phyloP scores from a whole-genome alignment of 2,113 vertebrate species.

The Scomber colias region DNA sequence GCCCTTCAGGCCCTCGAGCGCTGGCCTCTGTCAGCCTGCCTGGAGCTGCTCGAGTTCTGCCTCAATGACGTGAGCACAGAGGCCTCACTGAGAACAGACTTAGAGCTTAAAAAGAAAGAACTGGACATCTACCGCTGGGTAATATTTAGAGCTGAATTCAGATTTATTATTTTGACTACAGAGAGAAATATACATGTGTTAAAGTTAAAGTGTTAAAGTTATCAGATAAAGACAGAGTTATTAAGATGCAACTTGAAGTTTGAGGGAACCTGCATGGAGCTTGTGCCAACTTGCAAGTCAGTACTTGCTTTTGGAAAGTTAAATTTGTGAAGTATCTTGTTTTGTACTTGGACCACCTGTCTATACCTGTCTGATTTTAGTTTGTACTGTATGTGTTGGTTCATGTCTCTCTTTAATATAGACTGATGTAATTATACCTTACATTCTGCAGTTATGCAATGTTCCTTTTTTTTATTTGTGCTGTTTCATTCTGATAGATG shows the following conservation, averaged over 20 bases:
- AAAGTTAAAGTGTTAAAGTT: neutral
- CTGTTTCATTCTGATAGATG: slow-evolving; percentile 83
- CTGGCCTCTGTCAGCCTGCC: slow-evolving; percentile 90
- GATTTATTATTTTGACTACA: neutral
- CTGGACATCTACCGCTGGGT: slow-evolving; percentile 92
- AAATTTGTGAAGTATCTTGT: neutral
- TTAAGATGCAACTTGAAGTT: neutral
- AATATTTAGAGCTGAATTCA: slow-evolving; percentile 20
- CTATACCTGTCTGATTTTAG: neutral
- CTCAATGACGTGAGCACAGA: slow-evolving; percentile 84
- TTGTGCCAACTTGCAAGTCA: slow-evolving; percentile 2
- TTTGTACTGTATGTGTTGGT: neutral
- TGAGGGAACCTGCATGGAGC: neutral
- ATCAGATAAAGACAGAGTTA: neutral
- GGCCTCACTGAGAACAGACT: slow-evolving; percentile 77
- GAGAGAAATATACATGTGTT: neutral
- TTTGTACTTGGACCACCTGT: neutral
- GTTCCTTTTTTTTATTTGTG: neutral
- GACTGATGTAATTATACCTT: neutral
- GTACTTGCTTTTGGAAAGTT: neutral
- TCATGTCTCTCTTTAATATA: neutral
- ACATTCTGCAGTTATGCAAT: neutral
- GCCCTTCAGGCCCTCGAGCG: slow-evolving; percentile 88
- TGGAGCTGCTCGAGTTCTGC: slow-evolving; percentile 93
- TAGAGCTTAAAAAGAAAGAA: slow-evolving; percentile 88